A percentile compares a stretch with the other conserved stretches of the same genome.
phyloP scores from a whole-genome alignment of 2,113 vertebrate species.

The Platanista minor region DNA sequence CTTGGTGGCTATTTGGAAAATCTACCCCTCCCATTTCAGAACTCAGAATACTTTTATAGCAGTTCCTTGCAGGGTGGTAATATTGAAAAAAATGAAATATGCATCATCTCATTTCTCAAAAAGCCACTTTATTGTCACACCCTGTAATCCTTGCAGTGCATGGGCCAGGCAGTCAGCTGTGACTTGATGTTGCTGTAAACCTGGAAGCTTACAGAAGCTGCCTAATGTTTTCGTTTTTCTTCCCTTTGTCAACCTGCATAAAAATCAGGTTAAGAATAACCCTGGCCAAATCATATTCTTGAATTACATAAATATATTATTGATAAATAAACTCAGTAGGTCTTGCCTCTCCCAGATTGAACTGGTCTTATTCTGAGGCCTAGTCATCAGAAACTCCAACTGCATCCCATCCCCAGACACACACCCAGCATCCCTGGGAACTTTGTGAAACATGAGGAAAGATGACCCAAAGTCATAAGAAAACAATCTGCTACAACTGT shows the following conservation, averaged over 20 bases:
- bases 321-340: not conserved
- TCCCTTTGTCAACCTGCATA: not conserved
- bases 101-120: conserved; percentile 42
- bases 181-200: not conserved
- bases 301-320: not conserved
- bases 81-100: conserved; percentile 20
- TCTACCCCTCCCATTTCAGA: not conserved
- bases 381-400: not conserved
- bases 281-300: not conserved
- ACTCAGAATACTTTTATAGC: conserved; percentile 28
- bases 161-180: not conserved
- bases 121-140: not conserved
- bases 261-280: not conserved
- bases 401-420: accelerated
- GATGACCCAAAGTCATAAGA: not conserved
- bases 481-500: not conserved
- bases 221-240: not conserved
- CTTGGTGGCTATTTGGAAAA: not conserved
- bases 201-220: not conserved
- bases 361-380: not conserved
- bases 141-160: not conserved
- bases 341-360: not conserved
- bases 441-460: not conserved
- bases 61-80: conserved; percentile 16
- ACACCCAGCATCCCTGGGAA: not conserved